Evolutionary conservation across 1,140 invertebrate genomes (phyloP).

Genomic region (Apis dorsata): DNA sequence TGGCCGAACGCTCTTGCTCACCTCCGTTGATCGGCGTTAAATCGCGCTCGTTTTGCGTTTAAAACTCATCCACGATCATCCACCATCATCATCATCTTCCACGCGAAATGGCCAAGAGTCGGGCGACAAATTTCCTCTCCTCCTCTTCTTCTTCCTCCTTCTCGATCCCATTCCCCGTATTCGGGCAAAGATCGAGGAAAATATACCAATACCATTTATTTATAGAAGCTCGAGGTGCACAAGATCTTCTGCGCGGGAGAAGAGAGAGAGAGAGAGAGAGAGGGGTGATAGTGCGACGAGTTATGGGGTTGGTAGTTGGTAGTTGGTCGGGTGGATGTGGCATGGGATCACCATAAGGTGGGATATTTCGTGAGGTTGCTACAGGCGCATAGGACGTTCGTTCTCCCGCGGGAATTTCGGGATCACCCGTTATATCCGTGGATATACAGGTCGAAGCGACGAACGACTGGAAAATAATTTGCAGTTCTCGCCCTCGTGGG

Average conservation of each 20-base stretch:
- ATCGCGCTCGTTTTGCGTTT: too few species aligned
- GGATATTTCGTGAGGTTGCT: constrained; percentile 72
- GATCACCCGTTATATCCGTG: constrained; percentile 74
- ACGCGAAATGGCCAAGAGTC: too few species aligned
- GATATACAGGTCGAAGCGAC: constrained; percentile 56
- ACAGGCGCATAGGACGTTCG: constrained; percentile 37
- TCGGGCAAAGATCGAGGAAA: neutral
- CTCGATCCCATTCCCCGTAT: too few species aligned
- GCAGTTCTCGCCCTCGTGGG: constrained; percentile 60
- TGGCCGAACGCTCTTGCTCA: too few species aligned
- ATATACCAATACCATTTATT: too few species aligned
- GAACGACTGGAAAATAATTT: constrained; percentile 70
- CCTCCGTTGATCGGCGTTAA: too few species aligned
- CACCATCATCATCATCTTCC: too few species aligned
- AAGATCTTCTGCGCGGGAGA: constrained; percentile 8
- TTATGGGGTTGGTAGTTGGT: constrained; percentile 58
- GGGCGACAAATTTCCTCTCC: too few species aligned
- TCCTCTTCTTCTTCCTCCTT: too few species aligned
- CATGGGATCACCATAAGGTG: constrained; percentile 77
- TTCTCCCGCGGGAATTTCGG: constrained; percentile 69
- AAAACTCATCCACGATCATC: too few species aligned
- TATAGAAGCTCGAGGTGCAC: constrained; percentile 40
- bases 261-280: neutral
- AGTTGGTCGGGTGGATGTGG: constrained; percentile 50
- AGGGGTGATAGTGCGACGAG: constrained; percentile 57